Evolutionary conservation across 2,113 vertebrate genomes (phyloP).

Genomic region (Melanerpes aurifrons): DNA sequence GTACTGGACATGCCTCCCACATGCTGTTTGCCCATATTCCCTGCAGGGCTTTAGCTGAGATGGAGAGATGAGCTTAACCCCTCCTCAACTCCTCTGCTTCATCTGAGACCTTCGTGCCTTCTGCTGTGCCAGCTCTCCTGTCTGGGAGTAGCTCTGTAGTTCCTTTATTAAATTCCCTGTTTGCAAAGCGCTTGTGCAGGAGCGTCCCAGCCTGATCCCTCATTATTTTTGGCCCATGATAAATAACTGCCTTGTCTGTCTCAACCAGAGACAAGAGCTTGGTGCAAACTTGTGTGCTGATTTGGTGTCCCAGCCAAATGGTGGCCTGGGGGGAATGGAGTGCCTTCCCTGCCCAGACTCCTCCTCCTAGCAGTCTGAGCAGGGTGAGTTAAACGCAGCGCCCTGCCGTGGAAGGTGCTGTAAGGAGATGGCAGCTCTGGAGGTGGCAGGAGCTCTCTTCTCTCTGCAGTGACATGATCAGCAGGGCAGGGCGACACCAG

Average conservation of each 20-base stretch:
- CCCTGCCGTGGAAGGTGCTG: not conserved
- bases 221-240: not conserved
- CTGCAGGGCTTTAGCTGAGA: not conserved
- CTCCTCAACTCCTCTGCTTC: not conserved
- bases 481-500: not conserved
- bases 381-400: not conserved
- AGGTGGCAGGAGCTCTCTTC: not conserved
- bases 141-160: not conserved
- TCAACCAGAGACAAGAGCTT: not conserved
- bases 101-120: not conserved
- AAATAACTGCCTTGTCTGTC: conserved; percentile 10
- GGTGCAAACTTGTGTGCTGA: conserved; percentile 7
- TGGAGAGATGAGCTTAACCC: not conserved
- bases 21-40: not conserved
- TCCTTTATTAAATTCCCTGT: not conserved
- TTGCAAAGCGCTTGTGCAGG: not conserved
- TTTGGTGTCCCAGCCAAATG: conserved; percentile 7
- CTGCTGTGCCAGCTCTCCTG: not conserved
- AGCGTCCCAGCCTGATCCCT: rapidly evolving
- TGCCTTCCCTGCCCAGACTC: not conserved
- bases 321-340: not conserved
- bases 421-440: not conserved
- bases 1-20: rapidly evolving
- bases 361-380: not conserved
- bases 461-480: rapidly evolving